Conservation (phyloP, 1,140 invertebrate genomes). For the Brachionus sp. region DNA sequence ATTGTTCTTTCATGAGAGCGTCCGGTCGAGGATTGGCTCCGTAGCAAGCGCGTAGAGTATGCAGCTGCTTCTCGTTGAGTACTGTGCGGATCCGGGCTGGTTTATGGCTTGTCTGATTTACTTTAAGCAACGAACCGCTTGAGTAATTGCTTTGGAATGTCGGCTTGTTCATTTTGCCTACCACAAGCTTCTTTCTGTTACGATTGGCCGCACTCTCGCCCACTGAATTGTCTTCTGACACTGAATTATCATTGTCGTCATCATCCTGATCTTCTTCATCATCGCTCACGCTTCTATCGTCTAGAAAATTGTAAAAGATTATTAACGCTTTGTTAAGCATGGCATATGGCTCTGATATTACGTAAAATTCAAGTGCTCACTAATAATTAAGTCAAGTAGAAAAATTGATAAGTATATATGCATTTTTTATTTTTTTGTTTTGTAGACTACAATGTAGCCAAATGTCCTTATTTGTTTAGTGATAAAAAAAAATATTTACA, state of each 20-base stretch:
- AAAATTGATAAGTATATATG: neutral
- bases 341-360: neutral
- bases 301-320: neutral
- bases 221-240: slow-evolving; percentile 23
- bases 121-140: neutral
- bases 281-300: slow-evolving; percentile 10
- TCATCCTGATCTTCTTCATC: slow-evolving; percentile 36
- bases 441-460: neutral
- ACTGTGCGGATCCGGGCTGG: slow-evolving; percentile 94
- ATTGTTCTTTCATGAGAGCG: slow-evolving; percentile 96
- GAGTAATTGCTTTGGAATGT: neutral
- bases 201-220: neutral
- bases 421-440: neutral
- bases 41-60: slow-evolving; percentile 84
- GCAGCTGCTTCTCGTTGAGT: slow-evolving; percentile 94
- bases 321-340: neutral
- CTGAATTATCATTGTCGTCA: slow-evolving; percentile 35
- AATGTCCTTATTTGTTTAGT: slow-evolving; percentile 1
- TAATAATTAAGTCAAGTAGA: neutral
- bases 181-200: neutral
- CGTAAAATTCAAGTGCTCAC: neutral
- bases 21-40: slow-evolving; percentile 94
- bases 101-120: slow-evolving; percentile 63
- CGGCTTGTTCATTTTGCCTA: neutral
- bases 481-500: slow-evolving; percentile 22